These are phyloP conservation scores for Gracilinanus agilis DNA, from an alignment of 2,113 vertebrate species.

Conservation along the genomic window DNA sequence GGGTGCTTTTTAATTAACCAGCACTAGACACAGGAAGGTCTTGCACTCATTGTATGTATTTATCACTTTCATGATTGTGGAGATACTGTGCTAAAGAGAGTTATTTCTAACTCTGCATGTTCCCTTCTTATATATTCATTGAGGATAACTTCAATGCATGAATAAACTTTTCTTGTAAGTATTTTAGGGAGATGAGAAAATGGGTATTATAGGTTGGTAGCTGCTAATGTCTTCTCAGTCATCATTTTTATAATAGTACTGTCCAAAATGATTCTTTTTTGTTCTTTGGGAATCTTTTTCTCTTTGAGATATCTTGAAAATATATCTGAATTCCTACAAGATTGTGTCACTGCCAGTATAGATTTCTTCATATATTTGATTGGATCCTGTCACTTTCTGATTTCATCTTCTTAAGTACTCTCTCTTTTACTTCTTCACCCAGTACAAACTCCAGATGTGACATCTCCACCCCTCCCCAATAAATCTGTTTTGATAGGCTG, in stretches of 20 bases:
- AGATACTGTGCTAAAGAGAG: background rate
- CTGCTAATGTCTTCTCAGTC: background rate
- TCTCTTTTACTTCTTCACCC: background rate
- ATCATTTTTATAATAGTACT: background rate
- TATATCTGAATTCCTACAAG: background rate
- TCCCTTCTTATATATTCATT: background rate
- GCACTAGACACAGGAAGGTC: background rate
- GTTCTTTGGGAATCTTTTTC: background rate
- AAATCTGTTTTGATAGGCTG: background rate
- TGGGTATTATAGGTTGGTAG: background rate
- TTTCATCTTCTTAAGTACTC: background rate
- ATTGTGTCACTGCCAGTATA: background rate
- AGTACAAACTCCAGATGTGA: background rate
- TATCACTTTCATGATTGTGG: background rate
- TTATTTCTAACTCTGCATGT: background rate
- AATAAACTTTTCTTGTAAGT: constrained; percentile 3
- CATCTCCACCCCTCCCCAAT: background rate
- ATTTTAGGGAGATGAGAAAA: constrained; percentile 3
- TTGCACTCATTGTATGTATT: background rate
- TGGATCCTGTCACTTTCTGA: background rate
- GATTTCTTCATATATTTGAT: background rate
- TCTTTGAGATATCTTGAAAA: background rate
- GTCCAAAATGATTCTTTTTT: background rate
- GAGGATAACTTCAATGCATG: background rate
- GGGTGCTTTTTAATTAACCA: background rate